Percentiles rank a stretch among this genome's conserved stretches.
Conservation (phyloP, 2,797 vertebrate genomes). For the Sciurus carolinensis region DNA sequence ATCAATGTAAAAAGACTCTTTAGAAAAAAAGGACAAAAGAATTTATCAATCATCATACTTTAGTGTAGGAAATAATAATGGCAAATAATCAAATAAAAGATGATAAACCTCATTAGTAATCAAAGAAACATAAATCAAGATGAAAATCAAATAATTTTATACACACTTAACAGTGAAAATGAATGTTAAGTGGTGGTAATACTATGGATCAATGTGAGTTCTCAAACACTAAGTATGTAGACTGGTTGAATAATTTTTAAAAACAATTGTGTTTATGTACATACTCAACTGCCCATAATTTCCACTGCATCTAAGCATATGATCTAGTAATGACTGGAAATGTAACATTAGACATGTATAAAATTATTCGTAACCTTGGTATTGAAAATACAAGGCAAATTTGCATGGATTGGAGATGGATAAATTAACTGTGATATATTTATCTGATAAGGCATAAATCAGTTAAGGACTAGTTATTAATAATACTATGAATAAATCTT, state of each 20-base stretch:
- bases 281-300: neutral
- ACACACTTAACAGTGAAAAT: neutral
- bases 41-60: neutral
- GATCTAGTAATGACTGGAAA: neutral
- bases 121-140: neutral
- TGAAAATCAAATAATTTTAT: neutral
- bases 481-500: neutral
- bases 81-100: neutral
- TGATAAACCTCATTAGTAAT: neutral
- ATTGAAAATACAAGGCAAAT: neutral
- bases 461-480: neutral
- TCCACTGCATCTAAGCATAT: neutral
- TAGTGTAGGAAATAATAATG: neutral
- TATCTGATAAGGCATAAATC: neutral
- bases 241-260: neutral
- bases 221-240: neutral
- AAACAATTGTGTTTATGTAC: neutral
- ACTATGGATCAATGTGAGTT: neutral
- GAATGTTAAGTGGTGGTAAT: neutral
- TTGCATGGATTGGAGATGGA: neutral
- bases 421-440: neutral
- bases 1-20: neutral
- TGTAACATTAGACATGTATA: neutral
- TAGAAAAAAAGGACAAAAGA: neutral
- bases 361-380: neutral